Conservation (phyloP, 2,113 vertebrate genomes). For the Aviceda subcristata region DNA sequence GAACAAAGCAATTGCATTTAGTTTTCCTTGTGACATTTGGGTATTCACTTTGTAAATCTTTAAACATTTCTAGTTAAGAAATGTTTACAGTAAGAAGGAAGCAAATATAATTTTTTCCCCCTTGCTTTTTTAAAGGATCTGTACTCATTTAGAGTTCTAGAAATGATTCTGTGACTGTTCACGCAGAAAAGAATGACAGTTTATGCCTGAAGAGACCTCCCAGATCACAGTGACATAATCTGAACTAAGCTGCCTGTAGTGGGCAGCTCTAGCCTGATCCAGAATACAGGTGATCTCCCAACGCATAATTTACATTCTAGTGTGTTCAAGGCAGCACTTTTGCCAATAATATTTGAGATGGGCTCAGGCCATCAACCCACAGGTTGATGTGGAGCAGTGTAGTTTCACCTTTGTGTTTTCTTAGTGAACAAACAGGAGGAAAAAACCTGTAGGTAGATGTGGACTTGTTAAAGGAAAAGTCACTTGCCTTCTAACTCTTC, state of each 20-base stretch:
- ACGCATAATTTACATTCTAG: rapidly evolving
- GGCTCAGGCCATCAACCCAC: background rate
- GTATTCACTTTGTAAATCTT: background rate
- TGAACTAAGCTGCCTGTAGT: background rate
- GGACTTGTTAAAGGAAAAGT: background rate
- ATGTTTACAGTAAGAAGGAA: background rate
- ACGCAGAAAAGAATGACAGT: background rate
- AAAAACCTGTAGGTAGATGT: background rate
- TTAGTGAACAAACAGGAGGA: background rate
- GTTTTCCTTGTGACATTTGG: background rate
- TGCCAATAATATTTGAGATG: background rate
- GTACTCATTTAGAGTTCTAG: background rate
- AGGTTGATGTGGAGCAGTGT: background rate
- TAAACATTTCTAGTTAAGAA: background rate
- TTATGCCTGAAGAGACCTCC: background rate
- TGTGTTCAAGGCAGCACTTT: background rate
- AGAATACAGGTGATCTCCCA: background rate
- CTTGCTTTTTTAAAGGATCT: background rate
- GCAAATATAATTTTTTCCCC: background rate
- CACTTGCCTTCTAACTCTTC: background rate
- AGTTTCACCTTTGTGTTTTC: background rate
- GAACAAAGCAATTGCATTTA: background rate
- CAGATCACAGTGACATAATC: background rate
- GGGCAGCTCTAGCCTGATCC: background rate
- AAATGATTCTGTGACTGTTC: background rate